phyloP scores from a whole-genome alignment of 2,888 invertebrate species.

The Heteromyza rotundicornis region DNA sequence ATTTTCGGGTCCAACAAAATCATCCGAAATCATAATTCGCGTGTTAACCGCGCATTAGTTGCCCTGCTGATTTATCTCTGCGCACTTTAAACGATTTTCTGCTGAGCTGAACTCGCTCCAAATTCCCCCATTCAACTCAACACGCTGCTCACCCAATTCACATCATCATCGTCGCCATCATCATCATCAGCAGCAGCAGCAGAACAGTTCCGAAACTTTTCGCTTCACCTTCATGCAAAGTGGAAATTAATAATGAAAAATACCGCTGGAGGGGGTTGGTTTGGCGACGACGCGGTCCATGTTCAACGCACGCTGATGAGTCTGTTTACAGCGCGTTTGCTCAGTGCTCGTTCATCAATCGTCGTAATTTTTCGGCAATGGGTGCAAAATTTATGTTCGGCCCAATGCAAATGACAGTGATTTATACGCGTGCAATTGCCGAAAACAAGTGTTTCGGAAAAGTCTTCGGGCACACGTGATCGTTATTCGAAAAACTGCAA shows the following conservation, averaged over 20 bases:
- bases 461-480: background rate
- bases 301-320: background rate
- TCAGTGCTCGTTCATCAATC: background rate
- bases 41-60: slow-evolving; percentile 57
- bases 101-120: slow-evolving; percentile 9
- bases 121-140: background rate
- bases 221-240: background rate
- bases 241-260: background rate
- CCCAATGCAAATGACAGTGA: slow-evolving; percentile 1
- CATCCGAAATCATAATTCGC: slow-evolving; percentile 57
- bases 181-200: no score
- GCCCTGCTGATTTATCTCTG: slow-evolving; percentile 58
- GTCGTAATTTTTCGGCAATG: background rate
- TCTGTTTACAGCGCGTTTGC: background rate
- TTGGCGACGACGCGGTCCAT: background rate
- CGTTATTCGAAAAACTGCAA: background rate
- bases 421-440: background rate
- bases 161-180: no score
- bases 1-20: no score
- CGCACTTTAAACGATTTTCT: background rate
- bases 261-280: background rate
- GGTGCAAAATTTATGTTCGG: background rate
- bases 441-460: slow-evolving; percentile 1
- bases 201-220: no score
- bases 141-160: no score